Evolutionary conservation across 2,113 vertebrate genomes (phyloP), one percentile per base, ranked within the genome.

Genomic region (Amazona guildingii): DNA sequence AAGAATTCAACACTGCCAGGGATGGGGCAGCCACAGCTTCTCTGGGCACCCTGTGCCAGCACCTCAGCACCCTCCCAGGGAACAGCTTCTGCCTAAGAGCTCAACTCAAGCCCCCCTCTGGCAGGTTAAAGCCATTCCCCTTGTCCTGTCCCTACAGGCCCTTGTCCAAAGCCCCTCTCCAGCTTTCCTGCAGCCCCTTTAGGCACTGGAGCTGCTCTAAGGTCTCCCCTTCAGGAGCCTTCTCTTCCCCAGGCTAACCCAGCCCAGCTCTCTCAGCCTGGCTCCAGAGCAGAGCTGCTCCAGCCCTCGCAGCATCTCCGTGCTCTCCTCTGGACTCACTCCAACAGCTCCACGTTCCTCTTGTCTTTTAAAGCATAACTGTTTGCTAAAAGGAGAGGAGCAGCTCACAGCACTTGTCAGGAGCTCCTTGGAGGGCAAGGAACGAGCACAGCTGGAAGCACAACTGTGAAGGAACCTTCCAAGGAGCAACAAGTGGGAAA

Each of bases 401-500:
- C 7, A 4, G 14, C 59, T 62, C n/a, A 0, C 1, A n/a, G 55
- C 4, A 18, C 5, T 14, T 10, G 35, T 24, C 4, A 21, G 28
- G 8, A 79, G 17, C 10, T 75, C 55, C 46, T 3, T 8, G 11
- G 20, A 15, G 23, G 9, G 15, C 2, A 33, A 24, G 52, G 52
- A 46, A 17, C 0, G 8, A 19, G 44, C 24, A 13, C 20, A 10
- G 31, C 20, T 11, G 51, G 12, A 57, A 14, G 0, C 2, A 6
- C 29, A 21, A 11, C 25, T 6, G 11, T 21, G 1, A 2, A 33
- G 28, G 35, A 59, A 17, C 2, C 52, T 17, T 5, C 55, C 33
- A 59, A 14, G 8, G 13, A 20, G 35, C 59, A 81, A 17, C 10
- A 73, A 83, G 33, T 3, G 6, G 19, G 7, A 43, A 43, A 51